Evolutionary conservation across 2,888 invertebrate species (phyloP).

Genomic region (Mactromeris polynyma): DNA sequence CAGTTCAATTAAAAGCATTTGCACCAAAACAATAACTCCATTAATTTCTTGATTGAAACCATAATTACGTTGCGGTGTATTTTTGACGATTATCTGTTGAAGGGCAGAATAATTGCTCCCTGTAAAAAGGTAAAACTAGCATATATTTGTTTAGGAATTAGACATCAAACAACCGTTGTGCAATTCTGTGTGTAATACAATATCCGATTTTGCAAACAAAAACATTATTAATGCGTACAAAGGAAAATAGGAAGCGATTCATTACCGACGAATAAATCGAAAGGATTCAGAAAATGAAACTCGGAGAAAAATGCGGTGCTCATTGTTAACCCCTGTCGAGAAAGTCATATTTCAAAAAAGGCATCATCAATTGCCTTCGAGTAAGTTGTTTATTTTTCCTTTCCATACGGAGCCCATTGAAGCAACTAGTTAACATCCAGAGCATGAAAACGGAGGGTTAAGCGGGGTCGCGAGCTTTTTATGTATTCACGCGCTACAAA

Average conservation of each 20-base stretch:
- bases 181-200: neutral
- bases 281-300: neutral
- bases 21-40: neutral
- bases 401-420: slow-evolving; percentile 44
- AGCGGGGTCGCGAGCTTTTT: slow-evolving; percentile 57
- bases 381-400: slow-evolving; percentile 42
- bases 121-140: slow-evolving; percentile 3
- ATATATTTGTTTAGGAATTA: slow-evolving; percentile 23
- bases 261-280: neutral
- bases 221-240: neutral
- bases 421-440: slow-evolving; percentile 33
- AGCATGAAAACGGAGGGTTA: slow-evolving; percentile 47
- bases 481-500: slow-evolving; percentile 57
- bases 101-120: neutral
- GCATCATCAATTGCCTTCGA: neutral
- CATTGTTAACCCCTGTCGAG: slow-evolving; percentile 9
- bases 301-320: neutral
- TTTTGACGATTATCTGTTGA: neutral
- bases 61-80: neutral
- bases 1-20: slow-evolving; percentile 8
- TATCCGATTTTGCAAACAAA: neutral
- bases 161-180: slow-evolving; percentile 11
- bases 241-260: slow-evolving; percentile 1
- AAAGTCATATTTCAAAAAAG: slow-evolving; percentile 26
- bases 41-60: neutral